Evolutionary conservation across 2,797 vertebrate species (phyloP).

Genomic region (Margarornis squamiger): DNA sequence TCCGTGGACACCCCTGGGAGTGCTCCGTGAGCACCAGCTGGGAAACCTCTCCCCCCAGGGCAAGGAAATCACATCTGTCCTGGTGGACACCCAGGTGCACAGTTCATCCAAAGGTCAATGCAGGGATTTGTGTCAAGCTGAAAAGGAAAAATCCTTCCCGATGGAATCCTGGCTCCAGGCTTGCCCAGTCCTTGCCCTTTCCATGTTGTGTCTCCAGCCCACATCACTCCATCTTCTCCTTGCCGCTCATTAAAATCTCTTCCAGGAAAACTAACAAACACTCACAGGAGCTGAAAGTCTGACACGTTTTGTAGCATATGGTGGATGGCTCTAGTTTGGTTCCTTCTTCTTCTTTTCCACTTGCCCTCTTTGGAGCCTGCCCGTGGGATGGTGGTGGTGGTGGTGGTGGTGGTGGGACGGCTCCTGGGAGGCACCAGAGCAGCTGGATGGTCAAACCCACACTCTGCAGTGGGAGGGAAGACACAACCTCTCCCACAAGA

Average conservation of each 20-base stretch:
- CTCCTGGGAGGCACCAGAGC: neutral
- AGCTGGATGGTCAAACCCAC: conserved; percentile 1
- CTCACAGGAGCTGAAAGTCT: neutral
- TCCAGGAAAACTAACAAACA: neutral
- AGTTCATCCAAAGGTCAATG: neutral
- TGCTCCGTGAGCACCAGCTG: neutral
- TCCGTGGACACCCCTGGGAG: neutral
- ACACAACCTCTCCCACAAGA: neutral
- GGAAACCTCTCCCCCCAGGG: neutral
- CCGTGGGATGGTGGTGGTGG: neutral
- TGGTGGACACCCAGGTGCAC: neutral
- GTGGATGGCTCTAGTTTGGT: neutral
- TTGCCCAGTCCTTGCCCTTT: neutral
- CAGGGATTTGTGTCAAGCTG: neutral
- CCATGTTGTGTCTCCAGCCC: neutral
- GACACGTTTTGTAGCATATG: neutral
- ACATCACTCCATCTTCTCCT: neutral
- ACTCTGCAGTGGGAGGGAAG: neutral
- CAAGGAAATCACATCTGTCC: neutral
- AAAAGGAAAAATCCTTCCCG: neutral
- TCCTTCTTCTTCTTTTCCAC: neutral
- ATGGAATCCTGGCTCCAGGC: neutral
- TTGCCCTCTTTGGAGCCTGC: neutral
- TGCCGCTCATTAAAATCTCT: neutral
- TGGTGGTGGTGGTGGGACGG: neutral